Evolutionary conservation across 2,888 invertebrate genomes (phyloP), one percentile per base, ranked within the genome.

Genomic region (Vanessa cardui): DNA sequence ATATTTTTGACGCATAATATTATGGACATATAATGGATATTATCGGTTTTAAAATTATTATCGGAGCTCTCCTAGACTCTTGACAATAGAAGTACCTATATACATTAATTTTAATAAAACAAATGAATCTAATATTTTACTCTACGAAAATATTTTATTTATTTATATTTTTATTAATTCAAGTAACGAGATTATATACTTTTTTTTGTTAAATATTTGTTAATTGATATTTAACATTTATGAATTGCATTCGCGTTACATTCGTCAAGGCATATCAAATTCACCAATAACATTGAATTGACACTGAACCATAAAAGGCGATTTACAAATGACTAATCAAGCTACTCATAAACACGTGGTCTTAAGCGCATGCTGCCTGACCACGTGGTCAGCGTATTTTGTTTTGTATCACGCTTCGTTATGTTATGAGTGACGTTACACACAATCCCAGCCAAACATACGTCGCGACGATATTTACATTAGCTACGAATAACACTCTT

Each of bases 351-450:
- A 64, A 60, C 69, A 69, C 67, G 70, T 70, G 69, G 45, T 60
- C 64, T 21, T 8, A 18, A 52, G 58, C 63, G 67, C 64, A 60
- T 63, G 62, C 47, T 31, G 61, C 21, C 21, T 31, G n/a, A 64
- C 70, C 67, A 67, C 70, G 70, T 70, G 70, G 67, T 63, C 47
- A 45, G 49, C 52, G 58, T 70, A 54, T 67, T 66, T 69, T 69
- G 56, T 66, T 67, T 64, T 46, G 45, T 66, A 60, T 46, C 52
- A 39, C 21, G 56, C 26, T 52, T 56, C 58, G 63, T 70, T 66
- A 58, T 66, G 69, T 69, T 64, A 39, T 61, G 56, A 15, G 61
- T 58, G 61, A 66, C 66, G 54, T 62, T 66, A 8, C 21, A 18
- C 56, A 31, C 33, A 58, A 64, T 58, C 58, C 7, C 9, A 26